A percentile compares a stretch with the other conserved stretches of the same genome.
These are phyloP conservation scores for Drosophila teissieri DNA, from an alignment of 1,140 invertebrate species.

Conservation along the genomic window DNA sequence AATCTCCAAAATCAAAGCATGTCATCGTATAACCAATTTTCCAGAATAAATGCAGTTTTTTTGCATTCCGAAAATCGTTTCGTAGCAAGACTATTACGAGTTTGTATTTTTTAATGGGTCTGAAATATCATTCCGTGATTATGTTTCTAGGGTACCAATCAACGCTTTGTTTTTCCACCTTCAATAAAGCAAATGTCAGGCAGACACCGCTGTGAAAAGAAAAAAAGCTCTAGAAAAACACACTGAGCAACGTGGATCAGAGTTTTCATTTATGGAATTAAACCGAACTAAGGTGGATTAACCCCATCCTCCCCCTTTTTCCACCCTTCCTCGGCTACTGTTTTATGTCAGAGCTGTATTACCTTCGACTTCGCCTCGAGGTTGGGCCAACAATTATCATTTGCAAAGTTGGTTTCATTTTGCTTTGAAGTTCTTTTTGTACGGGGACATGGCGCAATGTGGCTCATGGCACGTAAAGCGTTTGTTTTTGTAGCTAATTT, in stretches of 20 bases:
- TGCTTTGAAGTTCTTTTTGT: conserved; percentile 40
- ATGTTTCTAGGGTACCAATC: conserved; percentile 38
- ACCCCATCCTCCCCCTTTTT: conserved; percentile 3
- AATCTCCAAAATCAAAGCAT: no score
- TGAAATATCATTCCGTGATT: conserved; percentile 30
- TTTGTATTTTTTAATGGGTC: conserved; percentile 17
- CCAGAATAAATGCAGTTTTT: no score
- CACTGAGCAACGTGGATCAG: conserved; percentile 6
- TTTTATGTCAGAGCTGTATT: conserved; percentile 14
- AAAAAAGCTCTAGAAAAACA: conserved; percentile 46
- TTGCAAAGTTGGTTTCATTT: conserved; percentile 45
- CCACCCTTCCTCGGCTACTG: conserved; percentile 16
- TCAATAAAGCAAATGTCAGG: conserved; percentile 11
- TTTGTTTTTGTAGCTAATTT: conserved; percentile 17
- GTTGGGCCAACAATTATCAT: conserved; percentile 53
- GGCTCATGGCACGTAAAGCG: conserved; percentile 42
- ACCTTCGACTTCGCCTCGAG: conserved; percentile 34
- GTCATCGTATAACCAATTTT: no score
- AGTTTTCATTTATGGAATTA: conserved; percentile 66
- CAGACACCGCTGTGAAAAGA: conserved; percentile 38
- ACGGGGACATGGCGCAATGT: conserved; percentile 60
- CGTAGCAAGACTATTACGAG: neutral
- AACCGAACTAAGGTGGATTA: conserved; percentile 24
- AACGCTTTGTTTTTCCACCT: conserved; percentile 33
- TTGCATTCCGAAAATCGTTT: neutral